These are phyloP conservation scores for Mechanitis mazaeus DNA, from an alignment of 2,888 invertebrate species.

Conservation along the genomic window DNA sequence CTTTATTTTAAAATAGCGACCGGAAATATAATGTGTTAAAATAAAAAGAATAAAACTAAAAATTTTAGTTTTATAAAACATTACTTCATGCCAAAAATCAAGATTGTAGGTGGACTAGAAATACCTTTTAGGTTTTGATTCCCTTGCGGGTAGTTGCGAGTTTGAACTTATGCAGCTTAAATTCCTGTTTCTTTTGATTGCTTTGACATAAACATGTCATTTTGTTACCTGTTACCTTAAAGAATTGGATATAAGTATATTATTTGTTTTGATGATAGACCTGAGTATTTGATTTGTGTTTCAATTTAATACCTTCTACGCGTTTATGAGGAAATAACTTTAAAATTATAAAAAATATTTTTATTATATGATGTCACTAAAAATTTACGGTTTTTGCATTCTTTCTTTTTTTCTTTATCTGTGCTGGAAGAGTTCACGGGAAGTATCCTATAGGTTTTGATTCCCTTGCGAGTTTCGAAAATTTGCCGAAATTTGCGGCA, in stretches of 20 bases:
- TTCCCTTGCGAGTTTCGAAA: too few relatives aligned
- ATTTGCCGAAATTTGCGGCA: too few relatives aligned
- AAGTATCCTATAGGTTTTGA: too few relatives aligned
- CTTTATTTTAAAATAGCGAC: too few relatives aligned
- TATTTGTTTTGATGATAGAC: background rate
- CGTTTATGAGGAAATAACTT: constrained; percentile 1
- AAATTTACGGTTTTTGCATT: too few relatives aligned
- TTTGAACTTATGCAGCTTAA: background rate
- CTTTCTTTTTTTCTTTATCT: too few relatives aligned
- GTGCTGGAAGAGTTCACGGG: background rate
- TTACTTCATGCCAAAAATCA: background rate
- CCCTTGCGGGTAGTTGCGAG: background rate
- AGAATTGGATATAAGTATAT: background rate
- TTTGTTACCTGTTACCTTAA: background rate
- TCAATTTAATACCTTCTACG: background rate
- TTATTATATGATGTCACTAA: background rate
- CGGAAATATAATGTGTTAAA: too few relatives aligned
- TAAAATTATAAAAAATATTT: background rate
- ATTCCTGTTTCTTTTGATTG: background rate
- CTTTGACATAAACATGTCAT: background rate
- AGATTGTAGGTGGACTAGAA: too few relatives aligned
- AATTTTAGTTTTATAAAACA: background rate
- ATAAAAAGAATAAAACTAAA: too few relatives aligned
- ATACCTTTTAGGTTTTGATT: background rate
- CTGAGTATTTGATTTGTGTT: too few relatives aligned